Evolutionary conservation across 1,140 invertebrate genomes (phyloP).

Genomic region (Archivesica marissinica): DNA sequence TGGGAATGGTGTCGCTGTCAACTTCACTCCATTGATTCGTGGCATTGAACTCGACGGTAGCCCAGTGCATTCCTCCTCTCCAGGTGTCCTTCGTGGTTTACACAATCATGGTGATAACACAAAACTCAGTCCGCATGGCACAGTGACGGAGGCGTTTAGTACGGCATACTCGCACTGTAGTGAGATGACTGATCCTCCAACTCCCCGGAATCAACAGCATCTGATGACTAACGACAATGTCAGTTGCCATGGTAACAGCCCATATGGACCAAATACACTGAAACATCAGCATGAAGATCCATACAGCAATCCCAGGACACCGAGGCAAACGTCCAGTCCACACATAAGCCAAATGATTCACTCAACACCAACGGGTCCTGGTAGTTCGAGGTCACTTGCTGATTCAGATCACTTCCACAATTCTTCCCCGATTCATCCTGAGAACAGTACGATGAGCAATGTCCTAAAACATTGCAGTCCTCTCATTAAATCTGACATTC

Average conservation of each 20-base stretch:
- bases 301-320: conserved; percentile 44
- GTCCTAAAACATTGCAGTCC: conserved; percentile 35
- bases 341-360: background rate
- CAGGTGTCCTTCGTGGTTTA: background rate
- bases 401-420: conserved; percentile 1
- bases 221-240: background rate
- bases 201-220: background rate
- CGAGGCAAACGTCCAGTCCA: conserved; percentile 8
- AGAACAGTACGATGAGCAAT: background rate
- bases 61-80: conserved; percentile 18
- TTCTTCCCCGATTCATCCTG: conserved; percentile 4
- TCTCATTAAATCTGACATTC: conserved; percentile 36
- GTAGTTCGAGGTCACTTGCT: conserved; percentile 7
- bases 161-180: conserved; percentile 28
- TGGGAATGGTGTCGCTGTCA: background rate
- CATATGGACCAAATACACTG: background rate
- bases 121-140: conserved; percentile 18
- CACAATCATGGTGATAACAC: background rate
- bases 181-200: conserved; percentile 6
- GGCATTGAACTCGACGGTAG: conserved; percentile 7
- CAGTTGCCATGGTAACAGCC: conserved; percentile 9
- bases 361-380: conserved; percentile 29
- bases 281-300: background rate
- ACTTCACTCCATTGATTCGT: conserved; percentile 18
- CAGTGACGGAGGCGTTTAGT: conserved; percentile 42